phyloP scores from a whole-genome alignment of 2,888 invertebrate genomes.

The Lochmaea crataegi region DNA sequence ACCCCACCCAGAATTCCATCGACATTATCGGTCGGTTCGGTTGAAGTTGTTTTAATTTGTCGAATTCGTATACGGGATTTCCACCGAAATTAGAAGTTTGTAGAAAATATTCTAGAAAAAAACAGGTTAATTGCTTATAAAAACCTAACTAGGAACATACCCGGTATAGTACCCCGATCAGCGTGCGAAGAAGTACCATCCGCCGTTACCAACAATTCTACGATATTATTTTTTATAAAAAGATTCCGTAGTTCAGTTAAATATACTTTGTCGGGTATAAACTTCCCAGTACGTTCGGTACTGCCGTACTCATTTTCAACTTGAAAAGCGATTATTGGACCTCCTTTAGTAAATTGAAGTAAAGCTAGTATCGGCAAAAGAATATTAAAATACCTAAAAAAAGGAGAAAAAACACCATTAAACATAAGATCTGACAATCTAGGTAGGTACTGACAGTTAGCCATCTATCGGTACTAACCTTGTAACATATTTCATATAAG shows the following conservation, averaged over 20 bases:
- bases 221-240: constrained; percentile 60
- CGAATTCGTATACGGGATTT: constrained; percentile 65
- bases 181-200: constrained; percentile 62
- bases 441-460: no score
- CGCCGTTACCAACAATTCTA: constrained; percentile 68
- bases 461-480: constrained; percentile 49
- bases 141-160: background rate
- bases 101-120: constrained; percentile 51
- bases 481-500: constrained; percentile 57
- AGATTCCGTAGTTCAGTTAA: constrained; percentile 61
- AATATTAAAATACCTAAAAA: constrained; percentile 51
- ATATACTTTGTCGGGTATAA: constrained; percentile 50
- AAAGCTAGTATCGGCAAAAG: constrained; percentile 67
- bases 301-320: constrained; percentile 78
- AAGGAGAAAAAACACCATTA: background rate
- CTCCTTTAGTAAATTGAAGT: constrained; percentile 79
- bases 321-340: constrained; percentile 88
- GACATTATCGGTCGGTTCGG: constrained; percentile 68
- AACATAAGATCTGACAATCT: no score
- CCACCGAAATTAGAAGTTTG: constrained; percentile 70
- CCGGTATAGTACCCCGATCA: constrained; percentile 61
- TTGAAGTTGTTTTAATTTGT: constrained; percentile 63
- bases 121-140: background rate
- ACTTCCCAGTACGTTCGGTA: constrained; percentile 50
- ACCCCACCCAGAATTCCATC: constrained; percentile 71